Conservation (phyloP, 2,888 invertebrate species). For the Hirtodrosophila histrioides region DNA sequence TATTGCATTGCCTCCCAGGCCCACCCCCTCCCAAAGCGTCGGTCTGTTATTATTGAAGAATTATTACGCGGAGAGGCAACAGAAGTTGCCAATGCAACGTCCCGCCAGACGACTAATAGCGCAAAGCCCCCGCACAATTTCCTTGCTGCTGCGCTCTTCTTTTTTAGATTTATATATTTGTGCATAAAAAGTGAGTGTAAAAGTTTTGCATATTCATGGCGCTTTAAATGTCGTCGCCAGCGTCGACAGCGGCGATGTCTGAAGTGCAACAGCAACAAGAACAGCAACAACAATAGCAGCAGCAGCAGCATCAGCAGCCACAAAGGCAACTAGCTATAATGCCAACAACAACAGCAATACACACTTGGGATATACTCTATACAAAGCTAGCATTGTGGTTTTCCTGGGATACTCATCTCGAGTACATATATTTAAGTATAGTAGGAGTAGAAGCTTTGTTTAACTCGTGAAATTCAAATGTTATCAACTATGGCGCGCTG, state of each 20-base stretch:
- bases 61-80: slow-evolving; percentile 67
- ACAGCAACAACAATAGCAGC: slow-evolving; percentile 27
- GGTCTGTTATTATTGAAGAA: slow-evolving; percentile 73
- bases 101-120: slow-evolving; percentile 60
- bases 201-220: slow-evolving; percentile 80
- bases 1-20: slow-evolving; percentile 12
- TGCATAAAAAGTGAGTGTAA: slow-evolving; percentile 72
- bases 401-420: no score
- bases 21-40: slow-evolving; percentile 8
- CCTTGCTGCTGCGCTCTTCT: slow-evolving; percentile 39
- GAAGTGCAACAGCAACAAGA: slow-evolving; percentile 60
- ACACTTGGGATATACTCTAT: slow-evolving; percentile 43
- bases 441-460: no score
- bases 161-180: slow-evolving; percentile 59
- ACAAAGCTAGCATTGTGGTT: not conserved
- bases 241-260: slow-evolving; percentile 51
- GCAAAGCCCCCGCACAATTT: slow-evolving; percentile 43
- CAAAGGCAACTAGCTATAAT: slow-evolving; percentile 65
- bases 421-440: no score
- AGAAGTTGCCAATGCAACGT: slow-evolving; percentile 64
- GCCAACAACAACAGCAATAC: slow-evolving; percentile 24
- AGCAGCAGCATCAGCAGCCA: slow-evolving; percentile 51
- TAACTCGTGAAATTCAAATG: no score
- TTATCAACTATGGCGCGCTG: no score
- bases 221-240: slow-evolving; percentile 76